Conservation (phyloP, 2,113 vertebrate genomes). For the Pelvicachromis taeniatus region DNA sequence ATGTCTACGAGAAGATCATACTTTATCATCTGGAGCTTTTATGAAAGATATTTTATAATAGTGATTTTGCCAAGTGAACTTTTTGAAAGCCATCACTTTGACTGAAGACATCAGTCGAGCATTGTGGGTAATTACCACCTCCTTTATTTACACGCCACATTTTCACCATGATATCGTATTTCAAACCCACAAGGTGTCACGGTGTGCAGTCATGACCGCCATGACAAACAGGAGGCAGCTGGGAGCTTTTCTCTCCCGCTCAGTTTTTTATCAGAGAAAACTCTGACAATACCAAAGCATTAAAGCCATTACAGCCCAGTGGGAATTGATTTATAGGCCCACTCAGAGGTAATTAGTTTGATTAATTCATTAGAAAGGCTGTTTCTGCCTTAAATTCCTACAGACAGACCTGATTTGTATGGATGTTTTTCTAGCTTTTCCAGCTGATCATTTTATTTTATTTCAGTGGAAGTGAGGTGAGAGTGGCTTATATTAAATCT, state of each 20-base stretch:
- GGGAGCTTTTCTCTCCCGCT: neutral
- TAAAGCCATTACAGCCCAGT: neutral
- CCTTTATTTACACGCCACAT: neutral
- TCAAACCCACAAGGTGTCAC: neutral
- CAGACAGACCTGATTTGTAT: neutral
- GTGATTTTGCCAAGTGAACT: neutral
- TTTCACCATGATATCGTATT: neutral
- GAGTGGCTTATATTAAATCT: neutral
- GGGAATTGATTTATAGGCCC: slow-evolving; percentile 11
- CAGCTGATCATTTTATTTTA: neutral
- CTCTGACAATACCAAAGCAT: slow-evolving; percentile 12
- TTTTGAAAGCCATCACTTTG: neutral
- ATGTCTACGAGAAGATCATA: neutral
- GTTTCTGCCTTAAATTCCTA: neutral
- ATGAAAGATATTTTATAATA: slow-evolving; percentile 1
- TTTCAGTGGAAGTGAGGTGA: neutral
- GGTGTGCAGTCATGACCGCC: neutral
- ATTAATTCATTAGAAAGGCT: slow-evolving; percentile 27
- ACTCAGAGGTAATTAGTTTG: slow-evolving; percentile 26
- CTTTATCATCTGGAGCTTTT: neutral
- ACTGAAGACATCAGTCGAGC: neutral
- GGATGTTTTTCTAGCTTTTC: neutral
- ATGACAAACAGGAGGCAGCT: neutral
- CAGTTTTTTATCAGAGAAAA: slow-evolving; percentile 1
- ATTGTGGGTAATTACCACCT: neutral